Evolutionary conservation across 2,888 invertebrate genomes (phyloP).

Genomic region (Philereme transversata): DNA sequence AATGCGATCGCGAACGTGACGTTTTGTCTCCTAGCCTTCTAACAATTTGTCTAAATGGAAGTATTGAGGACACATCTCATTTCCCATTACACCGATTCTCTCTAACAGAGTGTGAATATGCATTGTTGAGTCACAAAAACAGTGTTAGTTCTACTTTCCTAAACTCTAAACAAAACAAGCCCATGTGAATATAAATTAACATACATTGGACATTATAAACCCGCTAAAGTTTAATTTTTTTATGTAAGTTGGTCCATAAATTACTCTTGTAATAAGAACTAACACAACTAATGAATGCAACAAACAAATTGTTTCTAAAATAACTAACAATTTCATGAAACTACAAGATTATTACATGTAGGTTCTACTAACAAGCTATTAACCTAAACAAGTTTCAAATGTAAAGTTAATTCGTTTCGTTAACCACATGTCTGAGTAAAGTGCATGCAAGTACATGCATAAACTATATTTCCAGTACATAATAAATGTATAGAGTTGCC

Average conservation of each 20-base stretch:
- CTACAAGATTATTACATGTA: not conserved
- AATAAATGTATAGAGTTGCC: too few species aligned
- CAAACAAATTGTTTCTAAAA: not conserved
- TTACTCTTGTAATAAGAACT: constrained; percentile 17
- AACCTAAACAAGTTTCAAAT: constrained; percentile 7
- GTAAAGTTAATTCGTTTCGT: constrained; percentile 5
- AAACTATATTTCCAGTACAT: too few species aligned
- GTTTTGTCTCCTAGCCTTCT: constrained; percentile 74
- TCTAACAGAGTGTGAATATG: constrained; percentile 77
- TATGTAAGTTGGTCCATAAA: constrained; percentile 35
- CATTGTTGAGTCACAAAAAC: constrained; percentile 72
- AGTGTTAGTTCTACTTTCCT: constrained; percentile 81
- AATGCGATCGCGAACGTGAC: constrained; percentile 77
- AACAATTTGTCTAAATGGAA: constrained; percentile 70
- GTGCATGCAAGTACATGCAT: not conserved
- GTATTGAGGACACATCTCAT: constrained; percentile 79
- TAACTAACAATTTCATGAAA: not conserved
- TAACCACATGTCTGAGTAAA: constrained; percentile 8
- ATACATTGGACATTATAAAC: constrained; percentile 31
- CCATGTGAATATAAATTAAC: constrained; percentile 54
- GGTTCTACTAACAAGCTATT: constrained; percentile 13
- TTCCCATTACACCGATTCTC: constrained; percentile 70
- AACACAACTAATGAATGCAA: constrained; percentile 6
- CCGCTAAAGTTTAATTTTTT: constrained; percentile 32
- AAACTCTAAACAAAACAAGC: constrained; percentile 63